Base-by-base conservation (phyloP, 1,140 invertebrate species). In the Pseudachorutes palmiensis region DNA sequence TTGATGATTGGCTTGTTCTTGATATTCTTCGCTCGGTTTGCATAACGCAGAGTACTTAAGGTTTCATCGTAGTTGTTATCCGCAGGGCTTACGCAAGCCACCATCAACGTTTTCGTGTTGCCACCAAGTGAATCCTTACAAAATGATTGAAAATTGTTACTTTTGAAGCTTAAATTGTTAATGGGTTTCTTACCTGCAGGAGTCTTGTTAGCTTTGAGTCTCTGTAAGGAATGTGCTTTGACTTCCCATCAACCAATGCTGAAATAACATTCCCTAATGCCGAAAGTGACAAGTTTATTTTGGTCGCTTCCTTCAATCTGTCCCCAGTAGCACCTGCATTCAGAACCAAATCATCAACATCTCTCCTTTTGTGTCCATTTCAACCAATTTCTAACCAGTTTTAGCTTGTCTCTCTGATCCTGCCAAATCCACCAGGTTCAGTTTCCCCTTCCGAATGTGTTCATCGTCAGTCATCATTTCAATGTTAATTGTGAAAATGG, bases 261-360 rank as follows among this genome's bases (percentile, higher is more conserved):
- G 92, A 94, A 65, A 97, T 97, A 0, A 97, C 93, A 80, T 97
- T 97, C 19, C 93, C 94, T 48, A 97, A 78, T 0, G 93, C 94
- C 14, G 91, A 94, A 19, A 97, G 79, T 5, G 91, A 94, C n/a
- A 97, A 78, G 81, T 97, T 97, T 66, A 97, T 97, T 81, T 94
- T 95, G 0, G 91, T 94, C 0, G 93, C 93, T 81, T 97, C 93
- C 76, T 92, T 94, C 26, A 97, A 79, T 26, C 93, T 80, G 69
- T 94, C 90, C 0, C 93, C 91, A 1, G 85, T 86, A 1, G 90
- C 88, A 14, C 92, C 88, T 83, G 36, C 14, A 64, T 16, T 5
- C 41, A 28, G 19, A 31, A 51, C 14, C n/a, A n/a, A n/a, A n/a
- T n/a, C n/a, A n/a, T n/a, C n/a, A n/a, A n/a, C n/a, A n/a, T n/a